These are phyloP conservation scores for Drosophila yooni DNA, from an alignment of 2,888 invertebrate genomes.

Conservation along the genomic window DNA sequence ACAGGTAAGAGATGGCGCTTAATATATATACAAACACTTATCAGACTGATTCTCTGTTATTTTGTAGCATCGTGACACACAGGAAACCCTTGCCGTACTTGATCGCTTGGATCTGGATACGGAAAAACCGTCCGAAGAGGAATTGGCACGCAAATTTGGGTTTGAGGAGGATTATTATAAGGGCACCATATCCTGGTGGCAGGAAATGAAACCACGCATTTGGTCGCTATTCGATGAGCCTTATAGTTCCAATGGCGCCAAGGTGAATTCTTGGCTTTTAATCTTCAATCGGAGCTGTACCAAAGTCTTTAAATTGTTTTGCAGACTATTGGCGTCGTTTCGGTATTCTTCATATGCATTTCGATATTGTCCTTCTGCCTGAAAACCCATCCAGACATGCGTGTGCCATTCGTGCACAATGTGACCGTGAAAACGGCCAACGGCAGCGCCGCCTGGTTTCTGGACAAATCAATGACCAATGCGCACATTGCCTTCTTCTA, in stretches of 20 bases:
- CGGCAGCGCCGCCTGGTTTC: constrained; percentile 91
- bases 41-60: not conserved
- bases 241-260: constrained; percentile 98
- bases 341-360: constrained; percentile 99
- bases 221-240: constrained; percentile 99
- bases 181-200: constrained; percentile 97
- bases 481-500: constrained; percentile 99
- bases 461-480: constrained; percentile 96
- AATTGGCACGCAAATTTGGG: constrained; percentile 98
- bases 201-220: constrained; percentile 97
- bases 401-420: constrained; percentile 94
- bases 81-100: constrained; percentile 98
- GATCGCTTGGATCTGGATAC: constrained; percentile 99
- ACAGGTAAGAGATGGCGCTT: constrained; percentile 87
- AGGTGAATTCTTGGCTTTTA: constrained; percentile 87
- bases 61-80: constrained; percentile 96
- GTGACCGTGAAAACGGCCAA: constrained; percentile 91
- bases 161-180: constrained; percentile 97
- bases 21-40: not conserved
- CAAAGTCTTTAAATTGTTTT: constrained; percentile 1
- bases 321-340: constrained; percentile 98
- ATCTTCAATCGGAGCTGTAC: not conserved
- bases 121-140: constrained; percentile 98
- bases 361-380: constrained; percentile 99
- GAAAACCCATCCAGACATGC: constrained; percentile 99